Conservation (phyloP, 2,888 invertebrate species). For the Linyphia triangularis region DNA sequence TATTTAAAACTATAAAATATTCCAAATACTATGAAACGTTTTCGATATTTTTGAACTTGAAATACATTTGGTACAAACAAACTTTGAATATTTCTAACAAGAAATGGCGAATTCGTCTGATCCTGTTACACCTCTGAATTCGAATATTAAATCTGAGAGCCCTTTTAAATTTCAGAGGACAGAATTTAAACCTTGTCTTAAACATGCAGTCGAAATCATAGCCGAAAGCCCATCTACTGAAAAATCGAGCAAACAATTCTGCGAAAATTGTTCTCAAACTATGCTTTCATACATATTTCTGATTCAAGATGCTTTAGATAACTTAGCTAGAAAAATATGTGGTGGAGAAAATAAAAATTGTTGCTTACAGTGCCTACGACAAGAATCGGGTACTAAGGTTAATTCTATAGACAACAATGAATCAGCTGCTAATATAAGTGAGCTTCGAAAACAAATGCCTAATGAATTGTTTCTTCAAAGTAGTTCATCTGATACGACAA, state of each 20-base stretch:
- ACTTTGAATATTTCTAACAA: no score
- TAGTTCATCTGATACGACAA: neutral
- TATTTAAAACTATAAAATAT: no score
- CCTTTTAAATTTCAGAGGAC: neutral
- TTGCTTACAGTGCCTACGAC: slow-evolving; percentile 3
- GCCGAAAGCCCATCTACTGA: neutral
- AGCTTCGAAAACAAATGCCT: neutral
- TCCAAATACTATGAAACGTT: no score
- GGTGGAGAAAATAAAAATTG: neutral
- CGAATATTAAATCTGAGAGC: neutral
- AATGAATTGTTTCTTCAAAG: no score
- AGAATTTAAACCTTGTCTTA: neutral
- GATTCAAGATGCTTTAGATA: slow-evolving; percentile 15
- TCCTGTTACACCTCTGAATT: no score
- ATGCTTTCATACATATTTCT: slow-evolving; percentile 22
- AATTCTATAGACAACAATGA: neutral
- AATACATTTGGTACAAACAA: no score
- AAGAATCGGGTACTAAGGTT: neutral
- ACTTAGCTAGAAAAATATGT: slow-evolving; percentile 3
- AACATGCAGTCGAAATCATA: slow-evolving; percentile 6
- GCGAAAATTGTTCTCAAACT: slow-evolving; percentile 12
- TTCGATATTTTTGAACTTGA: no score
- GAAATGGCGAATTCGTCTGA: neutral
- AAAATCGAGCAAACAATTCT: neutral
- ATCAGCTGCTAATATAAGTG: neutral